These are phyloP conservation scores for Escarpia spicata DNA, from an alignment of 2,888 invertebrate genomes.

Conservation along the genomic window DNA sequence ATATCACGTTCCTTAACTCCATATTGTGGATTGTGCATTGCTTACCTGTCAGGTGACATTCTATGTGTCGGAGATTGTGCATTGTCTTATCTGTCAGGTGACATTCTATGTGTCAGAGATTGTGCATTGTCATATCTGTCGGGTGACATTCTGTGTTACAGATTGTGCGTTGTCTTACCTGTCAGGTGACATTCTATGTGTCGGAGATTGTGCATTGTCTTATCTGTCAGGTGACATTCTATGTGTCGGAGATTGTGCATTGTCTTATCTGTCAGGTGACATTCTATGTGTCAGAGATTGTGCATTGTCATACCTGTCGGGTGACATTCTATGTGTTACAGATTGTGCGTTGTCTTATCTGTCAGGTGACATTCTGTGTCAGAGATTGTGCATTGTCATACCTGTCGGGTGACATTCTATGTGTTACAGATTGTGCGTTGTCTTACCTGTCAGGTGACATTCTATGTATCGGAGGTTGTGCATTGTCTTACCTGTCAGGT, in stretches of 20 bases:
- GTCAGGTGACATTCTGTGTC: constrained; percentile 7
- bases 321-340: not conserved
- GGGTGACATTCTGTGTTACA: not conserved
- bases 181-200: no score
- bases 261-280: not conserved
- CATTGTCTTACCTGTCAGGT: no score
- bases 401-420: not conserved
- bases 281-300: not conserved
- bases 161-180: not conserved
- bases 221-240: no score
- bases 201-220: no score
- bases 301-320: not conserved
- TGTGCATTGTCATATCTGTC: not conserved
- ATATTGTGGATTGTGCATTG: not conserved
- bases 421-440: not conserved
- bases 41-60: not conserved
- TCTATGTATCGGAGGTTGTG: constrained; percentile 6
- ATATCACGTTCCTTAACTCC: no score
- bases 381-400: not conserved
- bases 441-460: not conserved
- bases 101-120: not conserved
- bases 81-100: not conserved
- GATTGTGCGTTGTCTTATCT: not conserved
- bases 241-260: not conserved
- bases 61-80: not conserved